Conservation (phyloP, 2,888 invertebrate species). For the Odontocolon sp. region DNA sequence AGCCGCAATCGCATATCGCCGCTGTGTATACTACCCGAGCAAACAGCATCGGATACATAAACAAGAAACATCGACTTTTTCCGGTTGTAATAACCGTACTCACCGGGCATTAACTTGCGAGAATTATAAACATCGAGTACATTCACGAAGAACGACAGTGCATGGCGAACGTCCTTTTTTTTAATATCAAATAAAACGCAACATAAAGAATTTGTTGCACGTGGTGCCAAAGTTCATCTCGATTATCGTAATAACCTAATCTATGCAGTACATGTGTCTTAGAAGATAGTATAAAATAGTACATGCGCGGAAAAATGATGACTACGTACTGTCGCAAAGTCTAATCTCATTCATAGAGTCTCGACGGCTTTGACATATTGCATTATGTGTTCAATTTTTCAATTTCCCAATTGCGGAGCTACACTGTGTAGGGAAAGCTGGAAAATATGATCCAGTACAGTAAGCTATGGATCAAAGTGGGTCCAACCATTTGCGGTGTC, state of each 20-base stretch:
- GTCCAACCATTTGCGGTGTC: too few species aligned
- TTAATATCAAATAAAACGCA: neutral
- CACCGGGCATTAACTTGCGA: neutral
- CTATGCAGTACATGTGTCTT: neutral
- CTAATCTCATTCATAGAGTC: too few species aligned
- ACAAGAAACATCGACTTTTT: neutral
- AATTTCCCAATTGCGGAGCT: too few species aligned
- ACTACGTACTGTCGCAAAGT: too few species aligned
- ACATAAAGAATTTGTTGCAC: neutral
- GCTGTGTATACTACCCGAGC: conserved; percentile 5
- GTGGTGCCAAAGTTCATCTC: conserved; percentile 35
- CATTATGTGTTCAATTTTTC: too few species aligned
- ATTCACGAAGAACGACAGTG: neutral
- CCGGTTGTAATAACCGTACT: neutral
- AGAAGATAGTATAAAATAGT: neutral
- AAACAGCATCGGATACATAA: neutral
- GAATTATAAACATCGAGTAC: neutral
- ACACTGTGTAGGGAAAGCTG: too few species aligned
- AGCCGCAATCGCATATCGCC: conserved; percentile 41
- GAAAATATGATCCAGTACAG: too few species aligned
- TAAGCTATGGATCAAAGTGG: too few species aligned
- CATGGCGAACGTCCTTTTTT: neutral
- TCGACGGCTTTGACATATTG: too few species aligned
- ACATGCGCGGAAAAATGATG: neutral
- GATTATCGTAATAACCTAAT: neutral